Base-by-base conservation (phyloP, 1,140 invertebrate species). In the Tribolium madens region DNA sequence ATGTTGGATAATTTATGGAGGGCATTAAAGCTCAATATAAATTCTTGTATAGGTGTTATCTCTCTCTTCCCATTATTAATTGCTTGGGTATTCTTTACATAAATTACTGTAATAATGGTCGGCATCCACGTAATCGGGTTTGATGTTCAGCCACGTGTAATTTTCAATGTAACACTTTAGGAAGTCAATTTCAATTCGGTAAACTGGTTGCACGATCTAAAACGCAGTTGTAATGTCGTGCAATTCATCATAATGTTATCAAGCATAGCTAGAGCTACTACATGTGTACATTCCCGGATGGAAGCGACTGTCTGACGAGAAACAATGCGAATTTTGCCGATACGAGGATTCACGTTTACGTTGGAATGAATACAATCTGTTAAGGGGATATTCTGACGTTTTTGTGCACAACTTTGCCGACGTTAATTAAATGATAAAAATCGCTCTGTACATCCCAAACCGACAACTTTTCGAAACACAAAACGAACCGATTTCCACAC, bases 241-340 rank as follows among this genome's bases (percentile, higher is more conserved):
- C 76, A 50, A 77, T 77, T 73, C 76, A 77, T 77, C 76, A 77
- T 77, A 71, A 57, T 76, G 64, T 76, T 76, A 76, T 76, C 75
- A 70, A 70, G 75, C 64, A 6, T 18, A 70, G 47, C 74, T 69
- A 6, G 46, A 70, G 47, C 74, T 69, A 64, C 60, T 48, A 76
- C 60, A 76, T 70, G 64, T 47, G 75, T 76, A 76, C 75, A 76
- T 36, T 76, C 75, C 14, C 21, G 53, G 52, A 33, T 60, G 42
- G n/a, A 68, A 74, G 46, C 42, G 42, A 69, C 52, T 68, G 31
- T 69, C 18, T 68, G 52, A 10, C 26, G 18, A 17, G 26, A 46
- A 75, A 68, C 74, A 75, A 75, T 60, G 21, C 33, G 57, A 64
- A 64, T 33, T 64, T 64, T 42, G 10, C 57, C 21, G 52, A 57